phyloP scores from a whole-genome alignment of 2,888 invertebrate genomes.

The Coleophora deauratella region DNA sequence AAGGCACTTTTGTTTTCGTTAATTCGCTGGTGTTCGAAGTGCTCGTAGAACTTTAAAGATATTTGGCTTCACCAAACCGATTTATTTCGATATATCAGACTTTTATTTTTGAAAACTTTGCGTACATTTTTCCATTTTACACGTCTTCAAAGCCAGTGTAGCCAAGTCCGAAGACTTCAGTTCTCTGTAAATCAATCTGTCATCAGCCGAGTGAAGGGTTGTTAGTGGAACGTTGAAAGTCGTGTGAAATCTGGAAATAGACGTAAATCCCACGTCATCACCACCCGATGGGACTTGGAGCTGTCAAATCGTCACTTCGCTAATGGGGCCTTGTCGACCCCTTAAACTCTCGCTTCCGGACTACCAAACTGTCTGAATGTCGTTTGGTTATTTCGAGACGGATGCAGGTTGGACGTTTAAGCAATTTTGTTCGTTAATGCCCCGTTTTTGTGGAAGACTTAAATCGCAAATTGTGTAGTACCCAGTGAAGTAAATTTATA shows the following conservation, averaged over 20 bases:
- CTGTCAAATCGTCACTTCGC: slow-evolving; percentile 59
- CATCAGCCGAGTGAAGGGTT: slow-evolving; percentile 23
- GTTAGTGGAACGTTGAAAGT: slow-evolving; percentile 40
- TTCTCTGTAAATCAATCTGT: no score
- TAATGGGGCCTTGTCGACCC: slow-evolving; percentile 65
- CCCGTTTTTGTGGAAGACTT: neutral
- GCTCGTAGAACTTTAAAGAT: no score
- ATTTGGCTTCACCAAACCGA: no score
- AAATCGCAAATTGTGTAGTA: no score
- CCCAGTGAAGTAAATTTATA: no score
- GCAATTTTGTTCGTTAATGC: neutral
- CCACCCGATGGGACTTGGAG: slow-evolving; percentile 38
- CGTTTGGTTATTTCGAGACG: slow-evolving; percentile 27
- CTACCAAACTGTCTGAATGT: slow-evolving; percentile 25
- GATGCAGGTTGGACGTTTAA: slow-evolving; percentile 28
- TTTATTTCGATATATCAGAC: no score
- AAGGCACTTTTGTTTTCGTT: no score
- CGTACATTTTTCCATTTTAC: no score
- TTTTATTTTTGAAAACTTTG: no score
- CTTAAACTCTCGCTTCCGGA: slow-evolving; percentile 61
- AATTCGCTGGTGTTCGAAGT: no score
- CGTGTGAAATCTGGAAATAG: slow-evolving; percentile 50
- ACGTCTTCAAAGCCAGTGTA: no score
- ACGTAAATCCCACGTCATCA: slow-evolving; percentile 40
- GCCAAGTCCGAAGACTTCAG: no score